Evolutionary conservation across 2,797 vertebrate genomes (phyloP).

Genomic region (Bryconaethiops microstoma): DNA sequence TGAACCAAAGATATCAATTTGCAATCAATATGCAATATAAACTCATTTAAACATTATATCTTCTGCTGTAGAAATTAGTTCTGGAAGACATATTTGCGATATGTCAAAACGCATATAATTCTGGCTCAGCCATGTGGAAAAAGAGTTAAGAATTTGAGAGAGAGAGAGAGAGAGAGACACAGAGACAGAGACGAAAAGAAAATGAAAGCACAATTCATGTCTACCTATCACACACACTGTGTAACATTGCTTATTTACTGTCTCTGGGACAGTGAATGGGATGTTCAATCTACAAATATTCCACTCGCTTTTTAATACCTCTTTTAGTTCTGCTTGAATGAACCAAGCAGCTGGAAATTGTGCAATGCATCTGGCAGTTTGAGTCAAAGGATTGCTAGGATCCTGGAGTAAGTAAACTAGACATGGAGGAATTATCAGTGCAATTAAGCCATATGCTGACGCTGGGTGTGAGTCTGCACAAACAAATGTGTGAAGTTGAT

Average conservation of each 20-base stretch:
- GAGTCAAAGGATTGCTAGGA: conserved; percentile 14
- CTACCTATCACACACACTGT: conserved; percentile 23
- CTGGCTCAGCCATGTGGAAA: conserved; percentile 74
- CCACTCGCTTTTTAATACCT: conserved; percentile 14
- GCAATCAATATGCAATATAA: conserved; percentile 81
- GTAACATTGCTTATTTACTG: conserved; percentile 1
- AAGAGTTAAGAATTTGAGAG: conserved; percentile 62
- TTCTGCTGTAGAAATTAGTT: conserved; percentile 76
- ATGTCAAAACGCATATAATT: conserved; percentile 73
- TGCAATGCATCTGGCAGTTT: conserved; percentile 22
- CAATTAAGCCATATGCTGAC: conserved; percentile 40
- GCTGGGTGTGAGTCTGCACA: neutral
- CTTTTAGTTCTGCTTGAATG: conserved; percentile 32
- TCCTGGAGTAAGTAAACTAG: conserved; percentile 20
- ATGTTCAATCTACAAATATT: conserved; percentile 19
- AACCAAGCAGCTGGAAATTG: conserved; percentile 26
- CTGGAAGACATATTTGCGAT: conserved; percentile 73
- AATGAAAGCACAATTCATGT: conserved; percentile 17
- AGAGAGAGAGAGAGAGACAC: conserved; percentile 15
- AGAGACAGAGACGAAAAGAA: conserved; percentile 21
- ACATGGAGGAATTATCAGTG: conserved; percentile 32
- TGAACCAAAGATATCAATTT: conserved; percentile 69
- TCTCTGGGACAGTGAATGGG: neutral
- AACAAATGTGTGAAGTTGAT: conserved; percentile 15
- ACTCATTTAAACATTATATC: conserved; percentile 75